phyloP scores from a whole-genome alignment of 2,888 invertebrate species.

The Drosophila rubida region DNA sequence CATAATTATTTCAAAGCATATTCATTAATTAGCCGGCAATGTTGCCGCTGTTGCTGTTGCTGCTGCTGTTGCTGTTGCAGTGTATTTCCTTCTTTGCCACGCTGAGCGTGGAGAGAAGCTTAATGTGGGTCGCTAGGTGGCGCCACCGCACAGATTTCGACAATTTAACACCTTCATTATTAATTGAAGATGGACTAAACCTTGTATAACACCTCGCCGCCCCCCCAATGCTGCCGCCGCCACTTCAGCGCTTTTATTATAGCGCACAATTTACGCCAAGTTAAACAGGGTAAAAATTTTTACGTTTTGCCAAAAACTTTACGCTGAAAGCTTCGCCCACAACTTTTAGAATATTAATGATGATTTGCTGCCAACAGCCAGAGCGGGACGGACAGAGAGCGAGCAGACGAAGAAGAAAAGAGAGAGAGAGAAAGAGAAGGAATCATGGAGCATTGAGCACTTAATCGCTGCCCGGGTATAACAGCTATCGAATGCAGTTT shows the following conservation, averaged over 20 bases:
- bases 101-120: conserved; percentile 7
- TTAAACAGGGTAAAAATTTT: conserved; percentile 57
- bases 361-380: conserved; percentile 53
- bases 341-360: conserved; percentile 78
- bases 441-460: conserved; percentile 18
- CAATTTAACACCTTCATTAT: conserved; percentile 82
- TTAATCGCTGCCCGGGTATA: conserved; percentile 5
- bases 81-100: conserved; percentile 1
- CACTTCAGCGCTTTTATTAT: conserved; percentile 56
- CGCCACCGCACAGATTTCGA: conserved; percentile 73
- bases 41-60: conserved; percentile 37
- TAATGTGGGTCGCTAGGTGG: conserved; percentile 68
- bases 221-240: background rate
- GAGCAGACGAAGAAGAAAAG: background rate
- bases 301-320: conserved; percentile 58
- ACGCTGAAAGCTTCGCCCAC: conserved; percentile 68
- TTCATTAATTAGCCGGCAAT: conserved; percentile 78
- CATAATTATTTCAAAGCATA: conserved; percentile 83
- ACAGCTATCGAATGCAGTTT: conserved; percentile 10
- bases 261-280: conserved; percentile 62
- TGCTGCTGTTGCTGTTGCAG: conserved; percentile 10
- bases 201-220: conserved; percentile 20
- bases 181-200: conserved; percentile 77
- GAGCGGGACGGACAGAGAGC: conserved; percentile 11
- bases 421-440: conserved; percentile 5